These are phyloP conservation scores for Drosophila tripunctata DNA, from an alignment of 2,888 invertebrate species.

Conservation along the genomic window DNA sequence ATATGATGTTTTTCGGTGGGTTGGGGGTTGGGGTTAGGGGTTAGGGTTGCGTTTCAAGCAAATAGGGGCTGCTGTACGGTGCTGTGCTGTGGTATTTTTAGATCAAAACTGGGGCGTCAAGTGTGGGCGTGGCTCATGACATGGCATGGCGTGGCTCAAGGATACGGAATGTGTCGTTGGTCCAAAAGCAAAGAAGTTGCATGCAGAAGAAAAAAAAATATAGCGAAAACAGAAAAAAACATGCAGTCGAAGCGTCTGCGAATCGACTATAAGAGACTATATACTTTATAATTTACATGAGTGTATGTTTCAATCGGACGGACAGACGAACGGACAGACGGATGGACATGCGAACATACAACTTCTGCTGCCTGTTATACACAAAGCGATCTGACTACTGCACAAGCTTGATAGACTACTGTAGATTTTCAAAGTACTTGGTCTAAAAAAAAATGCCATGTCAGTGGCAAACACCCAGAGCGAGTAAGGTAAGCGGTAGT, in stretches of 20 bases:
- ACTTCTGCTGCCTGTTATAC: too few relatives aligned
- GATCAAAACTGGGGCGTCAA: conserved; percentile 56
- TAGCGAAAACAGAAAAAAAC: conserved; percentile 47
- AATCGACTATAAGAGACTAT: too few relatives aligned
- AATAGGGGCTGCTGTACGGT: conserved; percentile 8
- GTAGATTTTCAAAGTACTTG: too few relatives aligned
- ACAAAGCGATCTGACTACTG: too few relatives aligned
- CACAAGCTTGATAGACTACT: too few relatives aligned
- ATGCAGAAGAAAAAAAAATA: conserved; percentile 54
- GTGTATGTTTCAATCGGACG: too few relatives aligned
- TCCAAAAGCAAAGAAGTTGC: conserved; percentile 64
- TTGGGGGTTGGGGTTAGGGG: neutral
- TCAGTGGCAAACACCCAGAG: conserved; percentile 3
- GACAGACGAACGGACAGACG: too few relatives aligned
- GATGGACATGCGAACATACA: too few relatives aligned
- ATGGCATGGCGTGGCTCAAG: conserved; percentile 57
- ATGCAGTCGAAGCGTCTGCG: too few relatives aligned
- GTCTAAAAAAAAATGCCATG: conserved; percentile 54
- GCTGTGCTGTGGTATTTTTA: conserved; percentile 60
- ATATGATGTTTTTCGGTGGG: too few relatives aligned
- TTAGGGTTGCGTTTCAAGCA: too few relatives aligned
- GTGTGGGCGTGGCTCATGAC: conserved; percentile 56
- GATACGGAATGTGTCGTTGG: conserved; percentile 53
- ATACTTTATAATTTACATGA: too few relatives aligned
- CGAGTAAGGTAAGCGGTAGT: neutral